phyloP scores from a whole-genome alignment of 1,140 invertebrate genomes.

The Muscidifurax raptorellus region DNA sequence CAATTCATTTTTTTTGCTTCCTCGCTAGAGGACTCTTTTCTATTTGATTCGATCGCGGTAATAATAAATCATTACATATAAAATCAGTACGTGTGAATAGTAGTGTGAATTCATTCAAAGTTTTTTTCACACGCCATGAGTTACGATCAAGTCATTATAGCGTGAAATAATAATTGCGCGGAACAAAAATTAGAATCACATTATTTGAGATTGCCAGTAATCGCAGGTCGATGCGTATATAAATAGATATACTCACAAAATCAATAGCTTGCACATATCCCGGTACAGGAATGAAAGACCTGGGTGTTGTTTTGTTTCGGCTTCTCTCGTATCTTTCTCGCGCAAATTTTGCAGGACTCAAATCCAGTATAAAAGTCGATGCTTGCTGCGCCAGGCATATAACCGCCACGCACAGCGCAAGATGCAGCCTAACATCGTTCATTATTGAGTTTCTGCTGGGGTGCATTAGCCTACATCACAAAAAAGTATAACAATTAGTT shows the following conservation, averaged over 20 bases:
- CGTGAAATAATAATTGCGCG: too few species aligned
- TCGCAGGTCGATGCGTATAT: too few species aligned
- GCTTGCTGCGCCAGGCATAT: not conserved
- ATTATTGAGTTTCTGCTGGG: slow-evolving; percentile 5
- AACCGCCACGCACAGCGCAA: not conserved
- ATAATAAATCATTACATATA: too few species aligned
- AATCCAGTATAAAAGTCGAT: not conserved
- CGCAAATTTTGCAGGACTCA: not conserved
- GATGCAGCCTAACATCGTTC: slow-evolving; percentile 11
- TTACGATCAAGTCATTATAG: too few species aligned
- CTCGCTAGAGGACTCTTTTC: too few species aligned
- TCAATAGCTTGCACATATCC: not conserved
- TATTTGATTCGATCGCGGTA: too few species aligned
- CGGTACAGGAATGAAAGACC: not conserved
- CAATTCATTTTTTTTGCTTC: too few species aligned
- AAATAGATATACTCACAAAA: slow-evolving; percentile 29
- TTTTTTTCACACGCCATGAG: too few species aligned
- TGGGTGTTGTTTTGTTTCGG: not conserved
- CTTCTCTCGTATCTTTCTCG: slow-evolving; percentile 22
- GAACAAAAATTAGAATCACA: too few species aligned
- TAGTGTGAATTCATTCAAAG: too few species aligned
- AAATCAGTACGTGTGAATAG: too few species aligned
- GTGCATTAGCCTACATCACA: not conserved
- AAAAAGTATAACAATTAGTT: not conserved
- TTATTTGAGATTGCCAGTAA: too few species aligned